phyloP scores from a whole-genome alignment of 2,113 vertebrate genomes.

The Raja brachyura region DNA sequence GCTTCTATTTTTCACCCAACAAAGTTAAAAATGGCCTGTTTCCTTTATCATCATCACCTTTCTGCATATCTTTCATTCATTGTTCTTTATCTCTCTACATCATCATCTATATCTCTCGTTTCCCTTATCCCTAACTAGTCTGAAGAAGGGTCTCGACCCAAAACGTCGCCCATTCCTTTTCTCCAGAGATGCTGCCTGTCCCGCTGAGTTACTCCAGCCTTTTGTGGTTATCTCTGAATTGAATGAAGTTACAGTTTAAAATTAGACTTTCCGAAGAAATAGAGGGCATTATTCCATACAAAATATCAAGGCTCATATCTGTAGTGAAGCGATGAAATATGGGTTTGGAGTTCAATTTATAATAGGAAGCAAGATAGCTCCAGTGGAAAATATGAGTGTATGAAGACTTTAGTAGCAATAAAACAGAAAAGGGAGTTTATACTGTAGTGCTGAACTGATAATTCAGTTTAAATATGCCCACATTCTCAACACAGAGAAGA shows the following conservation, averaged over 20 bases:
- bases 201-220: no score
- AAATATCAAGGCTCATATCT: not conserved
- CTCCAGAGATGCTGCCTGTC: no score
- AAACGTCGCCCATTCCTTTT: no score
- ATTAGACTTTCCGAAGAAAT: not conserved
- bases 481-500: not conserved
- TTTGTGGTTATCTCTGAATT: not conserved
- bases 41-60: no score
- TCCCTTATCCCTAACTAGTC: no score
- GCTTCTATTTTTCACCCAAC: no score
- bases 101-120: no score
- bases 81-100: no score
- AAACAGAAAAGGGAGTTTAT: not conserved
- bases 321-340: not conserved
- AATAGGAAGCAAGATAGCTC: not conserved
- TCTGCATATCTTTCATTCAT: no score
- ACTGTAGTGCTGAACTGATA: no score
- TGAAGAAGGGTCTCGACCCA: no score
- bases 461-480: constrained; percentile 13
- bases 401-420: not conserved
- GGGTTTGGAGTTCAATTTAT: not conserved
- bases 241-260: not conserved
- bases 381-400: not conserved
- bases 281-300: not conserved
- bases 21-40: no score